Evolutionary conservation across 2,888 invertebrate species (phyloP), one percentile per base, ranked within the genome.

Genomic region (Phytoseiulus persimilis): DNA sequence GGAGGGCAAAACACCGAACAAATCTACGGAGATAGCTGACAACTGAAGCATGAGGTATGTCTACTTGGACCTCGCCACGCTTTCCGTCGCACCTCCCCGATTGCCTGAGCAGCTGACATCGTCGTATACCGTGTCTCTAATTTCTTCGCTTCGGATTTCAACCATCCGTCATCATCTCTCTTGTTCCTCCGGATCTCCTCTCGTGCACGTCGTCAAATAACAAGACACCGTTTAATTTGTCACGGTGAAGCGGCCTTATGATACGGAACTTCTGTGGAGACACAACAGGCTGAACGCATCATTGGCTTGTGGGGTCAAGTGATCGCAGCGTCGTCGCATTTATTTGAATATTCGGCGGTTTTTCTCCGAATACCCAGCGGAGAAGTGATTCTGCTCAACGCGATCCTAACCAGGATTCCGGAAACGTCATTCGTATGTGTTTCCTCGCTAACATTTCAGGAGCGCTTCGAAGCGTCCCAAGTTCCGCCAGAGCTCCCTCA

Each of bases 201-300:
- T 65, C 65, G 1, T 1, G 18, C 65, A 14, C 65, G 65, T 3
- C 65, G 65, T 14, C 65, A 14, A 65, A 65, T 65, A 65, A 14
- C 65, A 14, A 65, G 14, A 28, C 18, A 2, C 18, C 18, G 65
- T 65, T 65, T 65, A 65, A 65, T 23, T 23, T n/a, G 28, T 6
- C 65, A 28, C 18, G 9, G 65, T 23, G 65, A 18, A 65, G 65
- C 65, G 65, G 28, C 5, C 28, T 14, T 18, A 65, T 28, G 65
- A 28, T 65, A 65, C 11, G 18, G 18, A 65, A 65, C 28, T 23
- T 65, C 65, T 65, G 65, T 65, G 65, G 18, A 14, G 65, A 14
- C 65, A 65, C 65, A 65, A 65, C 65, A 65, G 65, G 65, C 65
- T 65, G 65, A 65, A 65, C 65, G 65, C 65, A 65, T 65, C 65